Evolutionary conservation across 2,113 vertebrate genomes (phyloP).

Genomic region (Nansenia antarctica): DNA sequence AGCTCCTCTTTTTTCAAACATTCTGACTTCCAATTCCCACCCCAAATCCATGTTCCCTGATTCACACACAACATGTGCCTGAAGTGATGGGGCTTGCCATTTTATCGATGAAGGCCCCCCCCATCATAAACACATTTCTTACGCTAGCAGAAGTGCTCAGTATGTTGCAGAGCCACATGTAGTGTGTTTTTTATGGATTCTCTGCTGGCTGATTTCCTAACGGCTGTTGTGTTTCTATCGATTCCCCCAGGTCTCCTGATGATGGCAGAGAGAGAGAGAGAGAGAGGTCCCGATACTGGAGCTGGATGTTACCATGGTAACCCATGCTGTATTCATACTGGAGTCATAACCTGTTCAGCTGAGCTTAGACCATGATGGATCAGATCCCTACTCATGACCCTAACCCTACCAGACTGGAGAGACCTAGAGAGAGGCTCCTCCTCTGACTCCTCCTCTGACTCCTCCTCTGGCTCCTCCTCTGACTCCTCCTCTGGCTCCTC

Average conservation of each 20-base stretch:
- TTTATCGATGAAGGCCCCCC: background rate
- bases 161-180: background rate
- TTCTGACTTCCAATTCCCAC: background rate
- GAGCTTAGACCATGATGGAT: background rate
- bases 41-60: background rate
- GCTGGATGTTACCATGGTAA: slow-evolving; percentile 30
- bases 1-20: background rate
- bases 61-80: background rate
- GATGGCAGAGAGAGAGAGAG: slow-evolving; percentile 70
- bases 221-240: slow-evolving; percentile 59
- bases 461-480: slow-evolving; percentile 80
- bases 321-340: slow-evolving; percentile 39
- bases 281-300: slow-evolving; percentile 53
- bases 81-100: slow-evolving; percentile 6
- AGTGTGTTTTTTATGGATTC: background rate
- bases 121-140: slow-evolving; percentile 6
- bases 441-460: too few species aligned
- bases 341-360: background rate
- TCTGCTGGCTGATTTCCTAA: slow-evolving; percentile 2
- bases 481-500: slow-evolving; percentile 82
- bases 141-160: slow-evolving; percentile 8
- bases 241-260: slow-evolving; percentile 92
- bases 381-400: slow-evolving; percentile 34
- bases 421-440: slow-evolving; percentile 1
- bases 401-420: background rate